These are phyloP conservation scores for Gila orcuttii DNA, from an alignment of 2,113 vertebrate genomes.

Conservation along the genomic window DNA sequence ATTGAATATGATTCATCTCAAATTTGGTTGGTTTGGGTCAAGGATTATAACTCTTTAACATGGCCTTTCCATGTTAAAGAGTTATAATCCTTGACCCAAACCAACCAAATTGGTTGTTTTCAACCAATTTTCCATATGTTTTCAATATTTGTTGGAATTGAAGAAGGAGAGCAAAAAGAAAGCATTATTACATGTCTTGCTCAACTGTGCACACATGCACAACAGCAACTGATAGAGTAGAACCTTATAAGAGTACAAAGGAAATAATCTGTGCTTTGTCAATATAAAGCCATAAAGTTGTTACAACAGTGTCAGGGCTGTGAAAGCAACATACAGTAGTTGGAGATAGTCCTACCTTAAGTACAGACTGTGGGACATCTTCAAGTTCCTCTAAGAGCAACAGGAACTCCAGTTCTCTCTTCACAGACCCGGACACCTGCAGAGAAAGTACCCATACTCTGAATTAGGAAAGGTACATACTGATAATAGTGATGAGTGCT, in stretches of 20 bases:
- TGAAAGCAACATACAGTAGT: background rate
- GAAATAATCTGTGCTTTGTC: background rate
- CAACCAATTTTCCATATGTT: too few relatives aligned
- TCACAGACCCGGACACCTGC: conserved; percentile 73
- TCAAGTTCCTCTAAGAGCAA: conserved; percentile 87
- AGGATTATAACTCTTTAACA: background rate
- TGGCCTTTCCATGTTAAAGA: too few relatives aligned
- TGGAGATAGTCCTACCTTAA: conserved; percentile 73
- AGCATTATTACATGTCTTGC: background rate
- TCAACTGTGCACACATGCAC: background rate
- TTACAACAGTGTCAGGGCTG: background rate
- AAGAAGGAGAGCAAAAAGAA: background rate
- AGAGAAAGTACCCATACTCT: background rate
- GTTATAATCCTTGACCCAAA: too few relatives aligned
- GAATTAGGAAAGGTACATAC: background rate
- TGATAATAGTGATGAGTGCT: background rate
- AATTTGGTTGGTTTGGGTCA: background rate
- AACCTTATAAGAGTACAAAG: conserved; percentile 5
- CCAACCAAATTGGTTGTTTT: too few relatives aligned
- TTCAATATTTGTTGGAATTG: background rate
- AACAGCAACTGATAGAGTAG: background rate
- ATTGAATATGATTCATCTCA: too few relatives aligned
- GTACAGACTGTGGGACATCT: conserved; percentile 75
- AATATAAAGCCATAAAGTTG: background rate
- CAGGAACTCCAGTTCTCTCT: conserved; percentile 85